Evolutionary conservation across 2,888 invertebrate species (phyloP), one percentile per base, ranked within the genome.

Genomic region (Ypsolopha sequella): DNA sequence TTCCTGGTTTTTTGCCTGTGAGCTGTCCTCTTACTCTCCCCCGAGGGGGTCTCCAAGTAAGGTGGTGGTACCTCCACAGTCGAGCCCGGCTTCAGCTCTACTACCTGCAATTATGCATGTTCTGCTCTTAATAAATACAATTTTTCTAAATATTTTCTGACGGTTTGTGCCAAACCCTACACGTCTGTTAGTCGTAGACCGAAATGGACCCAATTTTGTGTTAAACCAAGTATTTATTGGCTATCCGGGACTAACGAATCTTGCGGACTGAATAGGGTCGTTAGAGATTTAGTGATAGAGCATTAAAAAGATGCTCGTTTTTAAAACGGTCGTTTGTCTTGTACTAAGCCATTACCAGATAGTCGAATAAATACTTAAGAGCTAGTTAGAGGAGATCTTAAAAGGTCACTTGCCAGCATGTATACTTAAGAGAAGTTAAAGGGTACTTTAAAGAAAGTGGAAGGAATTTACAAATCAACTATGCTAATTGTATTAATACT

Each of bases 211-310:
- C 54, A 52, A 58, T 53, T 51, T 51, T 52, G 51, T 48, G 53
- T 51, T 50, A 50, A 53, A 54, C 56, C 56, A 51, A 51, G 54
- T 53, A 56, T 56, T 54, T 54, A 52, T 54, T 48, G 48, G 34
- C 36, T 45, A 41, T 50, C 51, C 41, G 52, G 36, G 41, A 46
- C 34, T 36, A 53, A 48, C 54, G 52, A 49, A 53, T 51, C 53
- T 51, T 47, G 46, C 47, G 39, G 45, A 45, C 10, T 50, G 50
- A 50, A 50, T 41, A 33, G n/a, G 50, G 34, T 41, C 50, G 50
- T 41, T 50, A 41, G 35, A 35, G 10, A 34, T 50, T 50, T 38
- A 50, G 14, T 43, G 43, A 13, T 33, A 11, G 41, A 35, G 36
- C 50, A 43, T 50, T 50, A 50, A 33, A 50, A n/a, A 49, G 24